phyloP scores from a whole-genome alignment of 2,113 vertebrate species.

The Hystrix cristata region DNA sequence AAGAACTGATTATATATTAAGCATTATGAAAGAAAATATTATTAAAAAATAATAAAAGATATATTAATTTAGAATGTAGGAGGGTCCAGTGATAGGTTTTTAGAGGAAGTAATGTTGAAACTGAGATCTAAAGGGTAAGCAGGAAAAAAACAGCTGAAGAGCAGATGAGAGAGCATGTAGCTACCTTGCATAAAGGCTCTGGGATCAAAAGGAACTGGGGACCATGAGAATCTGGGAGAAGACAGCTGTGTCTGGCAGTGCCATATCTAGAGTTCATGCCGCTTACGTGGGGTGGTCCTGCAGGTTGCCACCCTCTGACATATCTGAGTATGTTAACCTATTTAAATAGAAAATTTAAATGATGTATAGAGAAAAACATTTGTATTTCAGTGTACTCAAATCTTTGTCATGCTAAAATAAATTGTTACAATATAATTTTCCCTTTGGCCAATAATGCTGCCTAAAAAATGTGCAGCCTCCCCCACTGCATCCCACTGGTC shows the following conservation, averaged over 20 bases:
- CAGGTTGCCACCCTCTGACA: neutral
- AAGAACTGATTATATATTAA: conserved; percentile 51
- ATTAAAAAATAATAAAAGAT: conserved; percentile 11
- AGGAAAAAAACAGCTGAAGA: conserved; percentile 20
- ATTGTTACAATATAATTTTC: neutral
- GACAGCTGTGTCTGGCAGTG: neutral
- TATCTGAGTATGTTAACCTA: neutral
- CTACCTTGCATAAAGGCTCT: neutral
- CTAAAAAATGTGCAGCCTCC: neutral
- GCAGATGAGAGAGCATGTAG: neutral
- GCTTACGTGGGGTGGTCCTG: too few relatives aligned
- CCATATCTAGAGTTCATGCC: neutral
- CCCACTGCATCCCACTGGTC: neutral
- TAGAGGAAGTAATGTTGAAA: neutral
- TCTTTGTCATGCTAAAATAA: neutral
- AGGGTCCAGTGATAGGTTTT: neutral
- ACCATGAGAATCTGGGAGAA: neutral
- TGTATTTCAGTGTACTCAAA: neutral
- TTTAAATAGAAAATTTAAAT: neutral
- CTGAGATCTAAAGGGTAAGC: neutral
- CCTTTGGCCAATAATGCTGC: neutral
- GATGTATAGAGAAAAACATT: neutral
- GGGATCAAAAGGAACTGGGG: neutral
- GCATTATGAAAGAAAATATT: neutral
- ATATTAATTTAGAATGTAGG: conserved; percentile 8